phyloP scores from a whole-genome alignment of 2,797 vertebrate genomes.

The Gobio occitaniae region DNA sequence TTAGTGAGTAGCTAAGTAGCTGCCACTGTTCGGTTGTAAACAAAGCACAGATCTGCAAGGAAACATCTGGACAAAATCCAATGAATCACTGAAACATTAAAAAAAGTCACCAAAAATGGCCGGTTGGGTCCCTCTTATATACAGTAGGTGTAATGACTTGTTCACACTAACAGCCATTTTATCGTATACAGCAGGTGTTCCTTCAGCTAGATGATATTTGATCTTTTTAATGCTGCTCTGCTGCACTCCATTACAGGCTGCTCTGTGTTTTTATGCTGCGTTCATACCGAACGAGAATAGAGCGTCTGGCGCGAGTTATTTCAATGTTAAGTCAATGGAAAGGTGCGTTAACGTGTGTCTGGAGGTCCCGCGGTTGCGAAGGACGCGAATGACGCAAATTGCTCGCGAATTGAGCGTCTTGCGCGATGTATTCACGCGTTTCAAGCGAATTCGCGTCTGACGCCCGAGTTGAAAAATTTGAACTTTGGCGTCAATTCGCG shows the following conservation, averaged over 20 bases:
- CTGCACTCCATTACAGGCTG: neutral
- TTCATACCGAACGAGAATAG: too few relatives aligned
- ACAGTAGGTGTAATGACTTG: neutral
- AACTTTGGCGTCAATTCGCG: too few relatives aligned
- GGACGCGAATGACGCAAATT: too few relatives aligned
- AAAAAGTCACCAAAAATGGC: neutral
- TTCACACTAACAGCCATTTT: neutral
- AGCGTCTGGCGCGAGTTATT: too few relatives aligned
- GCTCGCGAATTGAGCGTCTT: too few relatives aligned
- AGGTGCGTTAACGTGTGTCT: too few relatives aligned
- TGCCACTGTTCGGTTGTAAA: slow-evolving; percentile 24
- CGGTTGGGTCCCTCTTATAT: neutral
- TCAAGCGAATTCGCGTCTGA: too few relatives aligned
- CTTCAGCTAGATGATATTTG: neutral
- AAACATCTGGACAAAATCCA: slow-evolving; percentile 23
- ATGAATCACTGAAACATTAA: neutral
- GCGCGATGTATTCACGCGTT: too few relatives aligned
- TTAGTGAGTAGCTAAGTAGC: slow-evolving; percentile 19
- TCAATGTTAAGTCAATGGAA: too few relatives aligned
- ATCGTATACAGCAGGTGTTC: neutral
- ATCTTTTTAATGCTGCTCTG: neutral
- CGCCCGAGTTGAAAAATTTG: too few relatives aligned
- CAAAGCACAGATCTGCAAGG: slow-evolving; percentile 1
- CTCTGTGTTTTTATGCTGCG: neutral
- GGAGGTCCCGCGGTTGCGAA: too few relatives aligned